Percentiles rank a stretch among this genome's conserved stretches.
Conservation (phyloP, 2,113 vertebrate species). For the Chauna torquata region DNA sequence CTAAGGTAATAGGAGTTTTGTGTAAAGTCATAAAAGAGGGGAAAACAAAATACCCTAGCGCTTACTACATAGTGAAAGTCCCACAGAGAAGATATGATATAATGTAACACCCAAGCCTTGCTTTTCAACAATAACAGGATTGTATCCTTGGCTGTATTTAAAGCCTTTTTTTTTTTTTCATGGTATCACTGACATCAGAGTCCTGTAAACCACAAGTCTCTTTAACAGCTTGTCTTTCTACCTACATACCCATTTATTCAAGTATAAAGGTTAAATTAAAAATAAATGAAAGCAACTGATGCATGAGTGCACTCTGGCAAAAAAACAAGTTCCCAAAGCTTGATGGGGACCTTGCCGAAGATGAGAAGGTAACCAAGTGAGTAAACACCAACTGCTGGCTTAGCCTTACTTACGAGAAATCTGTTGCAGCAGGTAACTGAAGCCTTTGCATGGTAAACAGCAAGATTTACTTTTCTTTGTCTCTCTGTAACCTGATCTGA, state of each 20-base stretch:
- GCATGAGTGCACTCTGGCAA: conserved; percentile 9
- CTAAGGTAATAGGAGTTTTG: neutral
- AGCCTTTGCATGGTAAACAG: neutral
- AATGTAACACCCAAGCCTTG: neutral
- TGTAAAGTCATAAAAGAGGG: neutral
- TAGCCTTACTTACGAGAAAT: neutral
- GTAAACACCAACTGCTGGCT: conserved; percentile 8
- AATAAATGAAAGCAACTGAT: conserved; percentile 61
- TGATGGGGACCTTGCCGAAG: neutral
- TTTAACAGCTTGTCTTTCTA: conserved; percentile 33
- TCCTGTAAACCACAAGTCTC: neutral
- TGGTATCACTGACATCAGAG: neutral
- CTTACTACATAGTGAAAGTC: neutral
- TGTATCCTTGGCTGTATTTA: neutral
- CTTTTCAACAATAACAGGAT: neutral
- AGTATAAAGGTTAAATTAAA: conserved; percentile 34
- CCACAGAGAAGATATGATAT: neutral
- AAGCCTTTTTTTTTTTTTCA: conserved; percentile 21
- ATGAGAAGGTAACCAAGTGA: conserved; percentile 20
- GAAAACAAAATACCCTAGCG: neutral
- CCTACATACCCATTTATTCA: neutral
- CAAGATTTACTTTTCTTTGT: neutral
- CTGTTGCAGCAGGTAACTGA: neutral
- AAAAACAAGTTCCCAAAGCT: conserved; percentile 14
- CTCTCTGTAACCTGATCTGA: neutral